Evolutionary conservation across 2,888 invertebrate genomes (phyloP).

Genomic region (Lordiphosa andalusiaca): DNA sequence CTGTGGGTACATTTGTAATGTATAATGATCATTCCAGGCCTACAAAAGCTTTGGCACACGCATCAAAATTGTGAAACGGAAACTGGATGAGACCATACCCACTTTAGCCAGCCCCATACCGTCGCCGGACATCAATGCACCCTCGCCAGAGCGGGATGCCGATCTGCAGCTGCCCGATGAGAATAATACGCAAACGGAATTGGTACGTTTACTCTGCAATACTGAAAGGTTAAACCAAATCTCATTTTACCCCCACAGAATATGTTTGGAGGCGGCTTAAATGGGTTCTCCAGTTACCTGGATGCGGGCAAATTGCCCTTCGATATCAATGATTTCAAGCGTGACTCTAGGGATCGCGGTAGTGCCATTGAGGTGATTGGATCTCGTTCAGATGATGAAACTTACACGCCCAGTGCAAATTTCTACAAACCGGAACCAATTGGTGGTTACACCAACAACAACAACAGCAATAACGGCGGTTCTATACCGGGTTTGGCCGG

Average conservation of each 20-base stretch:
- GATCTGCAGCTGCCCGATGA: slow-evolving; percentile 88
- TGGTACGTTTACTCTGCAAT: slow-evolving; percentile 42
- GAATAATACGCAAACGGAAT: slow-evolving; percentile 56
- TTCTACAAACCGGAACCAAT: slow-evolving; percentile 81
- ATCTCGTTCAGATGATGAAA: slow-evolving; percentile 82
- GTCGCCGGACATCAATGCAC: slow-evolving; percentile 84
- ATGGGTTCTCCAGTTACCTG: slow-evolving; percentile 85
- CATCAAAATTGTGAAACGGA: slow-evolving; percentile 91
- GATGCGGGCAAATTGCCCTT: slow-evolving; percentile 83
- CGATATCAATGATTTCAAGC: slow-evolving; percentile 81
- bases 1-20: too few relatives aligned
- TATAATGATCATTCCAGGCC: slow-evolving; percentile 83
- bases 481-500: slow-evolving; percentile 51
- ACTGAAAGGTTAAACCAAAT: too few relatives aligned
- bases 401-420: slow-evolving; percentile 79
- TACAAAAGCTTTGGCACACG: slow-evolving; percentile 96
- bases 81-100: slow-evolving; percentile 89
- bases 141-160: slow-evolving; percentile 90
- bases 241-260: slow-evolving; percentile 49
- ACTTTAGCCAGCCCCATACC: slow-evolving; percentile 85
- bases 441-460: slow-evolving; percentile 56
- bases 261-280: slow-evolving; percentile 77
- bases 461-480: slow-evolving; percentile 30
- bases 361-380: slow-evolving; percentile 83
- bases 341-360: slow-evolving; percentile 64